Evolutionary conservation across 2,113 vertebrate genomes (phyloP).

Genomic region (Rousettus leschenaultii): DNA sequence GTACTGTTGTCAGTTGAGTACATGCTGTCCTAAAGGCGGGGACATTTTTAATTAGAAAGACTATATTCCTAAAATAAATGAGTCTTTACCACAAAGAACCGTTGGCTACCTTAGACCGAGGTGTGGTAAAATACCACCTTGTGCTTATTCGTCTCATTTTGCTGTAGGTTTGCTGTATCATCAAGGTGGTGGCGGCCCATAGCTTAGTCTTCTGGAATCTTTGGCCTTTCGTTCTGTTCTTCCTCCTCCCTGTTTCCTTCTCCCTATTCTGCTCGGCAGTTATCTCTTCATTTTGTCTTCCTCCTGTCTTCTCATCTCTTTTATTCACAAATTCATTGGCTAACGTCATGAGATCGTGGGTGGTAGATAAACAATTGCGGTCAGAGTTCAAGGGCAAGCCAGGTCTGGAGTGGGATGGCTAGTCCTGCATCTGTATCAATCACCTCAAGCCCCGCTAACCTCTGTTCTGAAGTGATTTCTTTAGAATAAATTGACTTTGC

Average conservation of each 20-base stretch:
- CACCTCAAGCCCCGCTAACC: background rate
- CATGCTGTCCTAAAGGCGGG: background rate
- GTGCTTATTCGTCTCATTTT: background rate
- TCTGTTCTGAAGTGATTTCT: background rate
- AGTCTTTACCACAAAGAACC: background rate
- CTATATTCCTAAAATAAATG: background rate
- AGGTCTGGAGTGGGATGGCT: background rate
- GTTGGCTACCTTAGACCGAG: background rate
- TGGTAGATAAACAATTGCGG: background rate
- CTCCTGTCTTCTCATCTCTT: background rate
- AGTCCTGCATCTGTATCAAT: background rate
- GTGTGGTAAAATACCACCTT: background rate
- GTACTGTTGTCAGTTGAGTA: background rate
- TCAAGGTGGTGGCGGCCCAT: background rate
- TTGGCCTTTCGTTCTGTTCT: background rate
- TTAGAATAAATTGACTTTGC: background rate
- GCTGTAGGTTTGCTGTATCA: background rate
- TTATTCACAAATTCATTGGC: background rate
- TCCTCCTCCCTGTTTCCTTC: background rate
- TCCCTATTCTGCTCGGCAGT: background rate
- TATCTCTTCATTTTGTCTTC: background rate
- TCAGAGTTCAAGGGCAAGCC: background rate
- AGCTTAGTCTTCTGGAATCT: background rate
- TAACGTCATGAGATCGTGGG: background rate
- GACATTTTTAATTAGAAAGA: background rate